Evolutionary conservation across 2,888 invertebrate genomes (phyloP).

Genomic region (Tetragnatha montana): DNA sequence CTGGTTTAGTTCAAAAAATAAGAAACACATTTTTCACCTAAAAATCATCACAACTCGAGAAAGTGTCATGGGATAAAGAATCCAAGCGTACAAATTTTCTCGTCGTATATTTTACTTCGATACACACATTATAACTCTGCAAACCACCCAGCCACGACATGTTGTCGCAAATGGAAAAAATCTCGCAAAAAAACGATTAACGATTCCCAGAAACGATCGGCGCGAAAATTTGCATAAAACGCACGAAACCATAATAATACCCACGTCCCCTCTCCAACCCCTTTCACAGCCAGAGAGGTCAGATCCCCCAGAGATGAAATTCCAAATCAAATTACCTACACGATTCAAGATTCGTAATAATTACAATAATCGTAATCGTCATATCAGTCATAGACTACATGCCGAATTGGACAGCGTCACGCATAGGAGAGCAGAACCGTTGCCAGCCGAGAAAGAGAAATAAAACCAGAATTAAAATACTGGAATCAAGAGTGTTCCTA

Average conservation of each 20-base stretch:
- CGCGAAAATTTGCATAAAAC: slow-evolving; percentile 41
- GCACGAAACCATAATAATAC: slow-evolving; percentile 33
- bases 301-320: slow-evolving; percentile 22
- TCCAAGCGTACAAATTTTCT: too few species aligned
- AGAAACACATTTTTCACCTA: too few species aligned
- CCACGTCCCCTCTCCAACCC: not conserved
- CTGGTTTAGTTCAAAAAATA: too few species aligned
- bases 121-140: not conserved
- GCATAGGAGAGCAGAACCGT: slow-evolving; percentile 29
- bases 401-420: slow-evolving; percentile 46
- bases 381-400: slow-evolving; percentile 55
- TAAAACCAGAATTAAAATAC: slow-evolving; percentile 25
- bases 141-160: not conserved
- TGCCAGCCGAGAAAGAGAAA: slow-evolving; percentile 14
- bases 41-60: too few species aligned
- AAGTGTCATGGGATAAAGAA: too few species aligned
- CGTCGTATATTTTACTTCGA: too few species aligned
- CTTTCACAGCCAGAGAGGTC: slow-evolving; percentile 36
- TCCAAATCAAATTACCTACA: slow-evolving; percentile 51
- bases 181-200: not conserved
- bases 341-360: slow-evolving; percentile 51
- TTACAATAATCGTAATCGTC: slow-evolving; percentile 65
- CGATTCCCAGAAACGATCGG: slow-evolving; percentile 7
- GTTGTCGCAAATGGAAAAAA: not conserved
- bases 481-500: slow-evolving; percentile 27